Percentiles rank a stretch among this genome's conserved stretches.
Evolutionary conservation across 2,797 vertebrate species (phyloP).

Genomic region (Sebastes oblongus): DNA sequence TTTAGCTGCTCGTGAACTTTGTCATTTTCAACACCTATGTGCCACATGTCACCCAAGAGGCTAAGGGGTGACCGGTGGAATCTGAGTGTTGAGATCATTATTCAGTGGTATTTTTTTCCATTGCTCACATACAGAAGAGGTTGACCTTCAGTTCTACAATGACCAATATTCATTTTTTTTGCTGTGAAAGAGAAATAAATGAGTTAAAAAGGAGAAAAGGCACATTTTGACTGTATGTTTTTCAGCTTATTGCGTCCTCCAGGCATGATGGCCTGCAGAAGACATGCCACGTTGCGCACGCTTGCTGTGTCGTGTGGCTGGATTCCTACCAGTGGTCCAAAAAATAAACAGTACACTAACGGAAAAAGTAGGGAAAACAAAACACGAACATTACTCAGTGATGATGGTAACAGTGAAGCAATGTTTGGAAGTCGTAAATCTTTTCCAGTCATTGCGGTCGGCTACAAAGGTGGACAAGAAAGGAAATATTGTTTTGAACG

Average conservation of each 20-base stretch:
- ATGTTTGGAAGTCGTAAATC: conserved; percentile 69
- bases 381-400: conserved; percentile 43
- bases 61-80: conserved; percentile 32
- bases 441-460: conserved; percentile 18
- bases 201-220: not conserved
- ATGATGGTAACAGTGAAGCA: conserved; percentile 56
- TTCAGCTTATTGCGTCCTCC: conserved; percentile 37
- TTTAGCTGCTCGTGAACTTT: conserved; percentile 55
- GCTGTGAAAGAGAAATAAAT: not conserved
- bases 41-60: not conserved
- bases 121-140: conserved; percentile 15
- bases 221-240: conserved; percentile 11
- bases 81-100: conserved; percentile 26
- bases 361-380: conserved; percentile 45
- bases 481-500: conserved; percentile 73
- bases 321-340: conserved; percentile 32
- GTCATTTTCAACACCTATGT: conserved; percentile 53
- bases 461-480: conserved; percentile 56
- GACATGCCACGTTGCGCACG: conserved; percentile 44
- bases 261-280: conserved; percentile 48
- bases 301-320: conserved; percentile 36
- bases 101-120: conserved; percentile 22
- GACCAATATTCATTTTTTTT: not conserved
- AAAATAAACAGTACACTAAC: conserved; percentile 42
- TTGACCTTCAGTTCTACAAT: conserved; percentile 29